These are phyloP conservation scores for Notolabrus celidotus DNA, from an alignment of 2,797 vertebrate genomes.

Conservation along the genomic window DNA sequence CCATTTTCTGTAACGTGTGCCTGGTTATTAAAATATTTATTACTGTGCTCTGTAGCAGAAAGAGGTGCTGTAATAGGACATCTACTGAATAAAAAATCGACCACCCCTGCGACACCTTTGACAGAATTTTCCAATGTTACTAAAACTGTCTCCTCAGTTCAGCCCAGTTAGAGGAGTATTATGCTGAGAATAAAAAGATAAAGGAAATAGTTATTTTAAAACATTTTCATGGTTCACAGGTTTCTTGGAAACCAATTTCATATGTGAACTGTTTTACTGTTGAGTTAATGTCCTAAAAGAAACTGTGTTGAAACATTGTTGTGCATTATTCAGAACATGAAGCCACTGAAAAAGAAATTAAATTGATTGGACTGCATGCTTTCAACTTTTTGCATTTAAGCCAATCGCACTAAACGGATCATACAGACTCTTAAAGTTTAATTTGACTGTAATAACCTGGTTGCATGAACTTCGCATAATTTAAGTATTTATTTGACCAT, in stretches of 20 bases:
- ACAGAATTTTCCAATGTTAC: slow-evolving; percentile 7
- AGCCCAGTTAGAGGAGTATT: background rate
- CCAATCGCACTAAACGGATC: background rate
- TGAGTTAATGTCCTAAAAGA: slow-evolving; percentile 13
- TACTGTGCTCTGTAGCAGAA: slow-evolving; percentile 32
- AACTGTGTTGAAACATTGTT: background rate
- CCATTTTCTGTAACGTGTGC: slow-evolving; percentile 31
- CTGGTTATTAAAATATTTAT: slow-evolving; percentile 63
- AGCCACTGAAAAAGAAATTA: background rate
- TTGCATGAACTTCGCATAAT: background rate
- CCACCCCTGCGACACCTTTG: slow-evolving; percentile 3
- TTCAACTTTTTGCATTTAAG: background rate
- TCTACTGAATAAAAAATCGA: slow-evolving; percentile 25
- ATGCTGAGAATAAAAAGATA: slow-evolving; percentile 4
- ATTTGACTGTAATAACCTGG: background rate
- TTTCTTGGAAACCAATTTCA: slow-evolving; percentile 23
- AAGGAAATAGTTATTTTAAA: slow-evolving; percentile 17
- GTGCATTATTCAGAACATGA: background rate
- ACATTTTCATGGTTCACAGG: slow-evolving; percentile 15
- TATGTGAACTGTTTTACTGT: slow-evolving; percentile 21
- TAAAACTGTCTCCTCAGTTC: background rate
- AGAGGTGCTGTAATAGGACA: slow-evolving; percentile 31
- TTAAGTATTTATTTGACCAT: background rate
- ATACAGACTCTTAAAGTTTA: background rate
- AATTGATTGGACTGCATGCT: background rate